Evolutionary conservation across 2,113 vertebrate species (phyloP).

Genomic region (Meriones unguiculatus): DNA sequence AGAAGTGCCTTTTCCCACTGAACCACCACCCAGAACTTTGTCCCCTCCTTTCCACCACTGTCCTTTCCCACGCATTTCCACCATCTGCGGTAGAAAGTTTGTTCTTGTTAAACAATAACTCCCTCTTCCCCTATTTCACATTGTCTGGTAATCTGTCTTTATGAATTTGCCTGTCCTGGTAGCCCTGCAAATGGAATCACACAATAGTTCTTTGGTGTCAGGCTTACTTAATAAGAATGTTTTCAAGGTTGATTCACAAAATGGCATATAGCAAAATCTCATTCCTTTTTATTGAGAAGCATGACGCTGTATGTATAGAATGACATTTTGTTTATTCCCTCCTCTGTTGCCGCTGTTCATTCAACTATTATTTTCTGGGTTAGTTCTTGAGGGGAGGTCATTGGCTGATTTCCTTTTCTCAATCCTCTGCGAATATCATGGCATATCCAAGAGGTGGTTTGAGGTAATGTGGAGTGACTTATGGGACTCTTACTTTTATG

Average conservation of each 20-base stretch:
- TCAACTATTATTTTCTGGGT: background rate
- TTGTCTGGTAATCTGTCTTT: background rate
- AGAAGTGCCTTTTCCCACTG: background rate
- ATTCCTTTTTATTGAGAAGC: background rate
- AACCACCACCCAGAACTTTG: background rate
- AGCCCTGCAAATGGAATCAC: background rate
- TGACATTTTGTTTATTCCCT: background rate
- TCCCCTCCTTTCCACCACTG: too few relatives aligned
- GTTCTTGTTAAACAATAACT: background rate
- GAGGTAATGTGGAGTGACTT: background rate
- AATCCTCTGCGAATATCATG: background rate
- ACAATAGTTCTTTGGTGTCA: background rate
- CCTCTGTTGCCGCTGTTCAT: background rate
- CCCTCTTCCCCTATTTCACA: background rate
- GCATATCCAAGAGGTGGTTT: background rate
- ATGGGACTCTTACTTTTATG: background rate
- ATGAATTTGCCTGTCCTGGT: background rate
- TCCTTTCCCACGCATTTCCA: background rate
- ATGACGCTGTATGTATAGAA: background rate
- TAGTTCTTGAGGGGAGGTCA: background rate
- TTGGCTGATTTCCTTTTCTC: background rate
- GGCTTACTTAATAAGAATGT: background rate
- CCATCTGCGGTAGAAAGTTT: background rate
- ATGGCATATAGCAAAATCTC: background rate
- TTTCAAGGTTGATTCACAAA: background rate